A percentile compares a stretch with the other conserved stretches of the same genome.
Evolutionary conservation across 2,888 invertebrate species (phyloP).

Genomic region (Physocephala rufipes): DNA sequence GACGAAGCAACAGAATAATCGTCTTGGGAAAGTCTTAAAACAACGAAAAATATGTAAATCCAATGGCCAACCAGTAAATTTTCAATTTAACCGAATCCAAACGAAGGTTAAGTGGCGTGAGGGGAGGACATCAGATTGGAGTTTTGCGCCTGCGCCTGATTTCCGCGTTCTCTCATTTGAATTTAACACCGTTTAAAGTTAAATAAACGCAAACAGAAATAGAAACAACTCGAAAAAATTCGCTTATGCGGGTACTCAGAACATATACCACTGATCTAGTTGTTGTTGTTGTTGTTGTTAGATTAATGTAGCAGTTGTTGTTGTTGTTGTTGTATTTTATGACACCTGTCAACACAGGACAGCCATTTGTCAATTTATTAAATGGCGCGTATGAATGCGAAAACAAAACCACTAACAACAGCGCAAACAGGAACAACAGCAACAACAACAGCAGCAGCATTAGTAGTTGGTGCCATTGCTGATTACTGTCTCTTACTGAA

Average conservation of each 20-base stretch:
- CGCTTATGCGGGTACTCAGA: neutral
- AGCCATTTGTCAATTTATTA: constrained; percentile 24
- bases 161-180: constrained; percentile 13
- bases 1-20: neutral
- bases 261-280: neutral
- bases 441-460: neutral
- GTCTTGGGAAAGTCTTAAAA: constrained; percentile 8
- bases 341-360: constrained; percentile 19
- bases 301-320: too few species aligned
- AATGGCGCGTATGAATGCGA: constrained; percentile 9
- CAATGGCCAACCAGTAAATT: constrained; percentile 27
- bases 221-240: neutral
- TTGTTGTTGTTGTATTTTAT: neutral
- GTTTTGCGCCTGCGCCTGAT: neutral
- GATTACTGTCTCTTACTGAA: neutral
- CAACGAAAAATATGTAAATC: constrained; percentile 29
- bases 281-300: too few species aligned
- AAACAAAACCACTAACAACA: too few species aligned
- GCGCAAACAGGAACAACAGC: too few species aligned
- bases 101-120: neutral
- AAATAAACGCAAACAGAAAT: neutral
- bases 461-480: constrained; percentile 2
- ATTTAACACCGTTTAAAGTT: neutral
- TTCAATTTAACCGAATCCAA: neutral
- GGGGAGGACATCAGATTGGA: neutral